Conservation (phyloP, 2,113 vertebrate genomes). For the Girardinichthys multiradiatus region DNA sequence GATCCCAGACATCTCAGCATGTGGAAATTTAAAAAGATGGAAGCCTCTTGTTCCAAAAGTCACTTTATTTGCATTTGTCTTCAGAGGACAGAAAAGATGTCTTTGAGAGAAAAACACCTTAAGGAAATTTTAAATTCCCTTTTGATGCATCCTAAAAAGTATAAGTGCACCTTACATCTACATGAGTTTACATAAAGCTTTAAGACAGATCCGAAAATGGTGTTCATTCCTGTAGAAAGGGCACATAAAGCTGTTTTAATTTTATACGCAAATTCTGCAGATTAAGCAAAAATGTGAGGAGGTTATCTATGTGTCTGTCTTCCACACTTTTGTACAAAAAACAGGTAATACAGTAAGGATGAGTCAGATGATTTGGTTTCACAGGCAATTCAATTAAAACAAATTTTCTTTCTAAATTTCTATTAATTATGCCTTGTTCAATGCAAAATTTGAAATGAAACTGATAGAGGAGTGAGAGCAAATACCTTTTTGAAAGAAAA, state of each 20-base stretch:
- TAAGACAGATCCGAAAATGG: conserved; percentile 1
- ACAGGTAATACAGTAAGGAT: too few relatives aligned
- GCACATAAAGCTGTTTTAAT: neutral
- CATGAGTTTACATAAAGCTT: conserved; percentile 2
- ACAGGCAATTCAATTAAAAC: too few relatives aligned
- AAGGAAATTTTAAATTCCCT: conserved; percentile 30
- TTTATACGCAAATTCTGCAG: neutral
- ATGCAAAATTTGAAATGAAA: too few relatives aligned
- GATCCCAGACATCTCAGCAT: neutral
- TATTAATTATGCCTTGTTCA: too few relatives aligned
- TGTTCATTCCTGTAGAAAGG: neutral
- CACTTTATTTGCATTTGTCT: conserved; percentile 25
- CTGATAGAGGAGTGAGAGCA: too few relatives aligned
- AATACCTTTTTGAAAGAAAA: too few relatives aligned
- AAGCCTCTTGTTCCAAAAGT: conserved; percentile 11
- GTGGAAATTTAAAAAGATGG: neutral
- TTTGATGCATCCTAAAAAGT: conserved; percentile 9
- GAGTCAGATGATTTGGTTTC: too few relatives aligned
- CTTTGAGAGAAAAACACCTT: conserved; percentile 29
- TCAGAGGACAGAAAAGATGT: conserved; percentile 9
- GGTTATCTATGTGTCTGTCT: neutral
- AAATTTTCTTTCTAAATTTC: too few relatives aligned
- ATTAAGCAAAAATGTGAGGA: neutral
- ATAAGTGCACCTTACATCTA: neutral
- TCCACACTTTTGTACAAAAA: too few relatives aligned